Evolutionary conservation across 2,113 vertebrate genomes (phyloP), one percentile per base, ranked within the genome.

Genomic region (Odobenus rosmarus): DNA sequence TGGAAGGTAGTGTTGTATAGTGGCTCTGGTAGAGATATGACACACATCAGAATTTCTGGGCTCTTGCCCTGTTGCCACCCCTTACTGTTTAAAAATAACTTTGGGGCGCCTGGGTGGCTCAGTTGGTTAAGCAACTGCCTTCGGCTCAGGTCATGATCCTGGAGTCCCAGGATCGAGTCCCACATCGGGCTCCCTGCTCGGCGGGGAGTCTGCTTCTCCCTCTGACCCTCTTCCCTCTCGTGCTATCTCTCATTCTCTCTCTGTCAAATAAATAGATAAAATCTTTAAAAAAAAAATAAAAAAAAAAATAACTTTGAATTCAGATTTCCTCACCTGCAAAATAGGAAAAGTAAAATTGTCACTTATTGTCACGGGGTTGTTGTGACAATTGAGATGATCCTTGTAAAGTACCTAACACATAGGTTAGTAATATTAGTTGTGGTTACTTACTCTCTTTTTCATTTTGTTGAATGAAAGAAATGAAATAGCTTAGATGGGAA

Each of bases 281-380:
- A n/a, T n/a, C n/a, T n/a, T n/a, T n/a, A n/a, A n/a, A n/a, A n/a
- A n/a, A n/a, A n/a, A n/a, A n/a, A n/a, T n/a, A n/a, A n/a, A n/a
- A n/a, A n/a, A n/a, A 64, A 95, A 93, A 97, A 61, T 92, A 88
- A 64, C 59, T 84, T 92, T 36, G 39, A 93, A 21, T n/a, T 91
- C 26, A 88, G 15, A 94, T 84, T 87, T 87, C 21, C 31, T 94
- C 19, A 59, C 85, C 71, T 81, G 3, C 90, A 88, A 94, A 95
- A 51, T 64, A 61, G 55, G n/a, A 36, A 84, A 92, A 76, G 36
- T 80, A 85, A 88, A 96, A 67, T 86, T 83, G 15, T 72, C 12
- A 4, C 18, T 90, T 79, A 46, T 26, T 92, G 14, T 92, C 42
- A 77, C 12, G 89, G n/a, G 7, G 4, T 74, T 74, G 24, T 77